Percentiles rank a stretch among this genome's conserved stretches.
Evolutionary conservation across 2,888 invertebrate genomes (phyloP).

Genomic region (Ischnura elegans): DNA sequence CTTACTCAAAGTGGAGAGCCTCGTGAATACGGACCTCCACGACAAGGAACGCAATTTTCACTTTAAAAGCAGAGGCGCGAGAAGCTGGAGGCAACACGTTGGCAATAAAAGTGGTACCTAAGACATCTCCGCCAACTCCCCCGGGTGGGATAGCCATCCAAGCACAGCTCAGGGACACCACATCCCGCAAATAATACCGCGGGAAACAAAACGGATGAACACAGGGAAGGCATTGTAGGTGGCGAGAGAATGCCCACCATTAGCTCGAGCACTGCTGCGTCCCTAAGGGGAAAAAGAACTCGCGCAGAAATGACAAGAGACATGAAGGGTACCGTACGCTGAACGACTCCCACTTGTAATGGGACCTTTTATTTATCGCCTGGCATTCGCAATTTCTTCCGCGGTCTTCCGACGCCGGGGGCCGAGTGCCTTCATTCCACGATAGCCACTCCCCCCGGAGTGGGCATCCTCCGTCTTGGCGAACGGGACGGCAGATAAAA

Average conservation of each 20-base stretch:
- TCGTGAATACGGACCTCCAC: neutral
- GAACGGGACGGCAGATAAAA: neutral
- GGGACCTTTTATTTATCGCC: conserved; percentile 35
- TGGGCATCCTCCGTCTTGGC: neutral
- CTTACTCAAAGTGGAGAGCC: neutral
- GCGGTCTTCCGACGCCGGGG: neutral
- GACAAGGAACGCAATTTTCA: conserved; percentile 23
- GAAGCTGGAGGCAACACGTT: neutral
- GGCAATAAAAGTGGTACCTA: conserved; percentile 26
- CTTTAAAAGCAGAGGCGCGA: neutral
- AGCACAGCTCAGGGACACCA: conserved; percentile 6
- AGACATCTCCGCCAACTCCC: neutral
- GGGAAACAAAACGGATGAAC: neutral
- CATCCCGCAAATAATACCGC: neutral
- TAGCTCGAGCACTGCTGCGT: neutral
- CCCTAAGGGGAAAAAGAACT: neutral
- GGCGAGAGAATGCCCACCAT: neutral
- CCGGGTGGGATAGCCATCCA: neutral
- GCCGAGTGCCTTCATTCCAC: neutral
- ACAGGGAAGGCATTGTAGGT: neutral
- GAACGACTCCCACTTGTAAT: neutral
- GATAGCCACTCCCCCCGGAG: neutral
- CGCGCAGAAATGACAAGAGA: neutral
- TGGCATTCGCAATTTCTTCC: neutral
- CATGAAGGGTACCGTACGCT: neutral